phyloP scores from a whole-genome alignment of 2,888 invertebrate species.

The Doris montereyensis region DNA sequence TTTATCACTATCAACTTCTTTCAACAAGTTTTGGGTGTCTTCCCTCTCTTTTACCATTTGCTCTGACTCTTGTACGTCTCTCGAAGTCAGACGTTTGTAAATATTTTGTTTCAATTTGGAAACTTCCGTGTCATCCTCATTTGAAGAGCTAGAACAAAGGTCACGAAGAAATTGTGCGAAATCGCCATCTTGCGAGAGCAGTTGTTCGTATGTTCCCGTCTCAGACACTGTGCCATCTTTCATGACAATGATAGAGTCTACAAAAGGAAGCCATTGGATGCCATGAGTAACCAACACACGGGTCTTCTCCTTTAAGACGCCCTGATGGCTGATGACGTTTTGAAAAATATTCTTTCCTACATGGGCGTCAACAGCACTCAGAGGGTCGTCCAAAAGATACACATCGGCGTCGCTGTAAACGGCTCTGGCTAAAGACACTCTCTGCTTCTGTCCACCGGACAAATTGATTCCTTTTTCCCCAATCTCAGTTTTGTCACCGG shows the following conservation, averaged over 20 bases:
- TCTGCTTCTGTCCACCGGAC: constrained; percentile 38
- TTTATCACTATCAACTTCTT: no score
- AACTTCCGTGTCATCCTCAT: neutral
- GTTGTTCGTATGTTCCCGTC: constrained; percentile 27
- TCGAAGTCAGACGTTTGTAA: neutral
- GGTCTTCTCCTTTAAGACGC: constrained; percentile 29
- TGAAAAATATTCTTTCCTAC: constrained; percentile 35
- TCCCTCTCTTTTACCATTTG: neutral
- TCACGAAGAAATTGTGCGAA: constrained; percentile 36
- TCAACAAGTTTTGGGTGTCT: neutral
- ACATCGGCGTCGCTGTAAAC: constrained; percentile 31
- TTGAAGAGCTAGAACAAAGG: neutral
- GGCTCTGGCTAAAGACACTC: constrained; percentile 28
- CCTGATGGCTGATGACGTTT: constrained; percentile 22
- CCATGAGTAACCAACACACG: constrained; percentile 38
- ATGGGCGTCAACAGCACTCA: constrained; percentile 38
- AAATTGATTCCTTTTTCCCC: constrained; percentile 74
- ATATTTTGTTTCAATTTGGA: neutral
- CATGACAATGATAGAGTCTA: constrained; percentile 33
- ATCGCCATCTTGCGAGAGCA: constrained; percentile 26
- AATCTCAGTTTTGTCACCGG: constrained; percentile 76
- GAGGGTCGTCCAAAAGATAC: constrained; percentile 37
- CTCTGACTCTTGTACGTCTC: neutral
- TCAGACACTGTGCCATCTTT: constrained; percentile 33
- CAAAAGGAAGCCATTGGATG: constrained; percentile 37